Base-by-base conservation (phyloP, 2,888 invertebrate genomes). In the Mythimna loreyi region DNA sequence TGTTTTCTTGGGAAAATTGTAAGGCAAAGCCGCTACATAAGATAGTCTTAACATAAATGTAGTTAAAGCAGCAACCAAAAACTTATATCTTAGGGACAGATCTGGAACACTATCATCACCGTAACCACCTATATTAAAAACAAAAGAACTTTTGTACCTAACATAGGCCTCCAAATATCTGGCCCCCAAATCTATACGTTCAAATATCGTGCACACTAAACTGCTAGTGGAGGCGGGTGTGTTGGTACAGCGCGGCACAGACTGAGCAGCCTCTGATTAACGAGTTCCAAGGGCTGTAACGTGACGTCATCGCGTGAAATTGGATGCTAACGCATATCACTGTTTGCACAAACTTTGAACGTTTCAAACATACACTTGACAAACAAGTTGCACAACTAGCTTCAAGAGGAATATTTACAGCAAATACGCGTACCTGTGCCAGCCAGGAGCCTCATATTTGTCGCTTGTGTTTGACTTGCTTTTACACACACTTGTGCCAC, bases 281-380 rank as follows among this genome's bases (percentile, higher is more conserved):
- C 64, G 72, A 78, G 67, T 60, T 65, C 55, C 63, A 53, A 61
- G 53, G 60, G 55, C 64, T 69, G 62, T 70, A 74, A 72, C 45
- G 72, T 82, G 79, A 75, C 80, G 74, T 78, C 78, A 58, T 53
- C 72, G 72, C 82, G 79, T 80, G 76, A 83, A 84, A 85, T 82
- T 85, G 79, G 78, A 83, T 80, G 81, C 81, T 71, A 71, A 78
- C 84, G 64, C 74, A 75, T 78, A 78, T 81, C 63, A 72, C 67
- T 76, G 81, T 85, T 84, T 81, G 72, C 70, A 33, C 61, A 68
- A 79, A 85, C 78, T 85, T 79, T 72, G 75, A 82, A 67, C 67
- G 72, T 74, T 80, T 67, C 67, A 66, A 78, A 78, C 62, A 72
- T 75, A 64, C 60, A 63, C 72, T 76, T 70, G 67, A 68, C 76